Percentiles rank a stretch among this genome's conserved stretches.
Evolutionary conservation across 2,113 vertebrate species (phyloP).

Genomic region (Addax nasomaculatus): DNA sequence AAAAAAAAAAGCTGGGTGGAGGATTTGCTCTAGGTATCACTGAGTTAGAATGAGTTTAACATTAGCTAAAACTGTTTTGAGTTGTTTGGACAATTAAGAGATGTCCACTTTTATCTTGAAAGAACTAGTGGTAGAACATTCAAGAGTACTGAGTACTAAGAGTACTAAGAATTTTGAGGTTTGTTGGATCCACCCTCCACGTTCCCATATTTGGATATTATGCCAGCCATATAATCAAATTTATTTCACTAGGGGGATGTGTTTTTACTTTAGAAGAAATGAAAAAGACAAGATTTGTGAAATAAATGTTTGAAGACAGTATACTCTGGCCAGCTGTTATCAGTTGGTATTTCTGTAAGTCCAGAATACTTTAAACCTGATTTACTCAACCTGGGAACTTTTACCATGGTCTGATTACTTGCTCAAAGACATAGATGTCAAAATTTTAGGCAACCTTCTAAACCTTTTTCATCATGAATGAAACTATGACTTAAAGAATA

Average conservation of each 20-base stretch:
- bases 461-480: slow-evolving; percentile 75
- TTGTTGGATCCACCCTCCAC: slow-evolving; percentile 18
- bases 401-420: slow-evolving; percentile 77
- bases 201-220: slow-evolving; percentile 54
- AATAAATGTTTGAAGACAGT: slow-evolving; percentile 70
- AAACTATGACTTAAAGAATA: slow-evolving; percentile 71
- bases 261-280: slow-evolving; percentile 64
- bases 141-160: slow-evolving; percentile 51
- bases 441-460: slow-evolving; percentile 80
- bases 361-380: slow-evolving; percentile 70
- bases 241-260: slow-evolving; percentile 21
- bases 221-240: slow-evolving; percentile 37
- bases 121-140: slow-evolving; percentile 55
- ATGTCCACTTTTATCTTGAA: slow-evolving; percentile 69
- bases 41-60: slow-evolving; percentile 57
- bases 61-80: slow-evolving; percentile 44
- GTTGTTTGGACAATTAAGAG: slow-evolving; percentile 65
- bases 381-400: slow-evolving; percentile 77
- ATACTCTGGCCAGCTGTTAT: slow-evolving; percentile 60
- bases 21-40: neutral
- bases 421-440: slow-evolving; percentile 78
- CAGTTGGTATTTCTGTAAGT: slow-evolving; percentile 56
- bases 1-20: slow-evolving; percentile 4
- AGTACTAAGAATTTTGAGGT: slow-evolving; percentile 46
- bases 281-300: slow-evolving; percentile 57